Evolutionary conservation across 35 echinoderm and acorn worm genomes (phyloP), one percentile per base, ranked within the genome.

Genomic region (Chiridota heheva): DNA sequence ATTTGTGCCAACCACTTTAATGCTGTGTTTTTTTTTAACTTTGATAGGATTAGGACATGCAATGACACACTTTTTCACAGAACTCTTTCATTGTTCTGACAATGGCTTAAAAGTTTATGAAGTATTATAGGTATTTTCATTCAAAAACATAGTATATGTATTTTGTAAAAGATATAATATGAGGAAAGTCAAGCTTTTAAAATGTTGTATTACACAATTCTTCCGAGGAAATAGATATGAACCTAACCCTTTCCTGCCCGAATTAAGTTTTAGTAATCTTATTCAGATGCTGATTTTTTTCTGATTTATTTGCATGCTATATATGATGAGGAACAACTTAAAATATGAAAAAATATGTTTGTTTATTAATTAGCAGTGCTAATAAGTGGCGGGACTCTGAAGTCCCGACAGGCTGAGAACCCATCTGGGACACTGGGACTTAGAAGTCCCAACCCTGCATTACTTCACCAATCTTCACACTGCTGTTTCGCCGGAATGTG

Each of bases 381-480:
- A 78, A 58, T 78, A 58, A 78, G 48, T 20, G 36, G 28, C 38
- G 73, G 46, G 45, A 58, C 73, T 49, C 36, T 36, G 36, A 70
- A 70, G 67, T 70, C 67, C 67, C 27, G 8, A 8, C 28, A 22
- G 47, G 47, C 47, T 51, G 22, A 10, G 22, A 22, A 22, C 47
- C 22, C 10, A 12, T 10, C 10, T 12, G 8, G 22, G 10, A 12
- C 22, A 12, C 10, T 51, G 47, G 47, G 47, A 51, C 47, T 51
- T 51, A 12, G 47, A 12, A 12, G 47, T 51, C 47, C n/a, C n/a
- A n/a, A n/a, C n/a, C n/a, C n/a, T 30, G 7, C 60, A 8, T 63
- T 15, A 13, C 8, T 15, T 63, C 7, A 15, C 7, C 28, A 28
- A 15, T 63, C 28, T 8, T 8, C 8, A 63, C 7, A 27, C 7